Evolutionary conservation across 1,140 invertebrate species (phyloP).

Genomic region (Paralvinella palmiformis): DNA sequence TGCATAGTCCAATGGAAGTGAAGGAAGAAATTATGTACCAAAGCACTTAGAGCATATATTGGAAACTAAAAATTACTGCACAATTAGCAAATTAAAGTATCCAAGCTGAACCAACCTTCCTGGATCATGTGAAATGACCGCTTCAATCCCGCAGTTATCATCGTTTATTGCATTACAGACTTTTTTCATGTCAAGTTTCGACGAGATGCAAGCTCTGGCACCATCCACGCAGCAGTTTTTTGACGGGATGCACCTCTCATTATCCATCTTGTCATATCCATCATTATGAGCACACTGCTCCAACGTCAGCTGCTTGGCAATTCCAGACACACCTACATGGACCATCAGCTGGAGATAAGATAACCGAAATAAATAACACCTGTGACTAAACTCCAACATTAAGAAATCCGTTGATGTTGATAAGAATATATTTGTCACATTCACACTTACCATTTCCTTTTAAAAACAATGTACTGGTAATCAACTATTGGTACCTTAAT

Average conservation of each 20-base stretch:
- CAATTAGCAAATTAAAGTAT: too few relatives aligned
- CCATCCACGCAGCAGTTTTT: slow-evolving; percentile 40
- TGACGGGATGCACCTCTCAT: slow-evolving; percentile 32
- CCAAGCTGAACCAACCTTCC: slow-evolving; percentile 38
- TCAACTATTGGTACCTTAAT: neutral
- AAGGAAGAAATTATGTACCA: too few relatives aligned
- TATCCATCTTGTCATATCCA: slow-evolving; percentile 48
- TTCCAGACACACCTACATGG: slow-evolving; percentile 55
- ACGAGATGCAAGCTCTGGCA: slow-evolving; percentile 35
- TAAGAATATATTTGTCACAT: neutral
- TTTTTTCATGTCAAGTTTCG: slow-evolving; percentile 46
- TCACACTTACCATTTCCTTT: neutral
- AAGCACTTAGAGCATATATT: too few relatives aligned
- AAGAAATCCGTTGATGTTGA: neutral
- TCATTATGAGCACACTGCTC: slow-evolving; percentile 52
- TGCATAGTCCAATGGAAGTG: too few relatives aligned
- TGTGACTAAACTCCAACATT: neutral
- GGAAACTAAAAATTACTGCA: too few relatives aligned
- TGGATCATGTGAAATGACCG: slow-evolving; percentile 50
- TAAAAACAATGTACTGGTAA: neutral
- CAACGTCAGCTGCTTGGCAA: slow-evolving; percentile 49
- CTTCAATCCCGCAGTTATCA: slow-evolving; percentile 32
- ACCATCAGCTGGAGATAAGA: slow-evolving; percentile 45
- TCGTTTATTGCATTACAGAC: slow-evolving; percentile 47
- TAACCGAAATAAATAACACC: too few relatives aligned